phyloP scores from a whole-genome alignment of 2,888 invertebrate genomes.

The Beris morrisii region DNA sequence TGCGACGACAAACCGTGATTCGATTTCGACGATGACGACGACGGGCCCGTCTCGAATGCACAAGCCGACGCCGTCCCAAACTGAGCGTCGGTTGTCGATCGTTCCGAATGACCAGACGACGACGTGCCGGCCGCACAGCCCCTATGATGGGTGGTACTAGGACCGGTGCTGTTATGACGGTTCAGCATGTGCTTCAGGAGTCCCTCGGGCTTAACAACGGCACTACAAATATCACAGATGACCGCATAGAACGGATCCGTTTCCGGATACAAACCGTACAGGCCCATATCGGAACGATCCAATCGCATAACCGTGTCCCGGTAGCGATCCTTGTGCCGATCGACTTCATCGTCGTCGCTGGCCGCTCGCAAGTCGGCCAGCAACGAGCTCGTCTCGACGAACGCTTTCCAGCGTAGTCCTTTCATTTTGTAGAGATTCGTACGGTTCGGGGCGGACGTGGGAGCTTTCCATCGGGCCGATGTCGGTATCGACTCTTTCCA shows the following conservation, averaged over 20 bases:
- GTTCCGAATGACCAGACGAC: neutral
- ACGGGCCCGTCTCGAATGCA: neutral
- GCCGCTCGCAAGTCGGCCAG: neutral
- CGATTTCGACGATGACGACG: neutral
- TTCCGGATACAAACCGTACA: slow-evolving; percentile 78
- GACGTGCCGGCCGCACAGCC: neutral
- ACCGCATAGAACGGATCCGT: slow-evolving; percentile 75
- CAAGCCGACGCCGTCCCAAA: neutral
- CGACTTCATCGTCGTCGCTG: slow-evolving; percentile 1
- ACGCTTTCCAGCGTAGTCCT: slow-evolving; percentile 12
- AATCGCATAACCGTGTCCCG: slow-evolving; percentile 60
- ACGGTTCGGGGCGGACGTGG: neutral
- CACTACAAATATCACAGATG: slow-evolving; percentile 76
- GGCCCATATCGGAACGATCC: slow-evolving; percentile 66
- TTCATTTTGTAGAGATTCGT: slow-evolving; percentile 18
- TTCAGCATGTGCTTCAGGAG: slow-evolving; percentile 71
- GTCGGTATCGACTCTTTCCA: neutral
- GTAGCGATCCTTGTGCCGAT: slow-evolving; percentile 30
- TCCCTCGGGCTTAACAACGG: slow-evolving; percentile 77
- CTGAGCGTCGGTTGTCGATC: neutral
- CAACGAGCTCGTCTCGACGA: neutral
- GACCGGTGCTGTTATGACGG: slow-evolving; percentile 53
- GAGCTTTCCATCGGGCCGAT: neutral
- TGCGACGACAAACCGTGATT: neutral
- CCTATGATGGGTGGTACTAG: slow-evolving; percentile 7